Evolutionary conservation across 2,888 invertebrate species (phyloP).

Genomic region (Tipula unca): DNA sequence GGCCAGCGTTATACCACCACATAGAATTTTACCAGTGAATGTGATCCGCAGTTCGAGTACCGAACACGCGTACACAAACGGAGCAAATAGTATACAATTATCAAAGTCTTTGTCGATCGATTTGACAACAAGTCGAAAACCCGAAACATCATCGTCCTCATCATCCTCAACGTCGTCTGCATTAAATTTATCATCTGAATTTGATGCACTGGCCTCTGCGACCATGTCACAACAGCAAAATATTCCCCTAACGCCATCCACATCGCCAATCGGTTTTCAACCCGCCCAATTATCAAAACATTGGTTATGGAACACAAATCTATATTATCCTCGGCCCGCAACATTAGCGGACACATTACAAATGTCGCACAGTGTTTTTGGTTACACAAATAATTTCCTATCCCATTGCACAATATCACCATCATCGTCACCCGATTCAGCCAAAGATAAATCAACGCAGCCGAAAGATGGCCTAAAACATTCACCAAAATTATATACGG

Average conservation of each 20-base stretch:
- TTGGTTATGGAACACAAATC: constrained; percentile 42
- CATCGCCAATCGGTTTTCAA: constrained; percentile 24
- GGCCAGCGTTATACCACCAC: constrained; percentile 29
- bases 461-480: constrained; percentile 33
- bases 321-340: constrained; percentile 35
- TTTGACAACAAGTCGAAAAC: neutral
- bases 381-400: constrained; percentile 39
- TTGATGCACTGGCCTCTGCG: neutral
- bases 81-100: neutral
- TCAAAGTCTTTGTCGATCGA: neutral
- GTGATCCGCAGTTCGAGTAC: neutral
- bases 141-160: constrained; percentile 9
- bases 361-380: constrained; percentile 24
- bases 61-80: neutral
- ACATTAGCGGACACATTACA: neutral
- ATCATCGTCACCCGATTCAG: neutral
- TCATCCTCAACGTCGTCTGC: neutral
- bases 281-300: constrained; percentile 35
- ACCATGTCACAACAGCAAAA: constrained; percentile 20
- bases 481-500: constrained; percentile 26
- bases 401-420: constrained; percentile 37
- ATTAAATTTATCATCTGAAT: neutral
- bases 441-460: neutral
- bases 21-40: constrained; percentile 31
- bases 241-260: constrained; percentile 24